Conservation (phyloP, 2,888 invertebrate species). For the Pasiphila rectangulata region DNA sequence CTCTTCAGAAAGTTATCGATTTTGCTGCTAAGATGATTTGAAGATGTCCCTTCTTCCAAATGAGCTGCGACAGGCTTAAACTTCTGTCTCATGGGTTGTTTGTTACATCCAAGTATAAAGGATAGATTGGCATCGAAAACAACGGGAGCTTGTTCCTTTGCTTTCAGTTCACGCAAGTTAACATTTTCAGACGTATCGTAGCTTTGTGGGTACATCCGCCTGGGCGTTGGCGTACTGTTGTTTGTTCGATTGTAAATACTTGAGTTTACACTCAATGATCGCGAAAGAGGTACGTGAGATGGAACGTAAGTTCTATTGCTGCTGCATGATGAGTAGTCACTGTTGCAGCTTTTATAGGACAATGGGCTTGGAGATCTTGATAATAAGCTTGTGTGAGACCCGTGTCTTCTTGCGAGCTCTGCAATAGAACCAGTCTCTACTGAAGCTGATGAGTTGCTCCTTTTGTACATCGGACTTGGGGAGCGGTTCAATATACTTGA, state of each 20-base stretch:
- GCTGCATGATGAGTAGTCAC: slow-evolving; percentile 74
- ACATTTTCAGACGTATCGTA: slow-evolving; percentile 68
- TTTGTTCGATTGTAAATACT: slow-evolving; percentile 62
- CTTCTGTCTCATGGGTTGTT: slow-evolving; percentile 84
- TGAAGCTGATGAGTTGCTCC: slow-evolving; percentile 62
- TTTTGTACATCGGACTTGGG: slow-evolving; percentile 64
- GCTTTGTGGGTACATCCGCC: slow-evolving; percentile 85
- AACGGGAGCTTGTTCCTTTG: slow-evolving; percentile 88
- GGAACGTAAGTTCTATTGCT: slow-evolving; percentile 70
- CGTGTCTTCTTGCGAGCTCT: slow-evolving; percentile 71
- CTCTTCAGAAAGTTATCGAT: slow-evolving; percentile 90
- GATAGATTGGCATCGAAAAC: slow-evolving; percentile 91
- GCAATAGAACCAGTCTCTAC: slow-evolving; percentile 76
- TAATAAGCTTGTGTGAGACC: slow-evolving; percentile 48
- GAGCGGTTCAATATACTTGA: slow-evolving; percentile 51
- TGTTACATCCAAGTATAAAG: slow-evolving; percentile 87
- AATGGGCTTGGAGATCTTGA: slow-evolving; percentile 82
- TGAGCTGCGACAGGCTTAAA: slow-evolving; percentile 88
- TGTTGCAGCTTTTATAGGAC: slow-evolving; percentile 65
- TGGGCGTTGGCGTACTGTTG: slow-evolving; percentile 78
- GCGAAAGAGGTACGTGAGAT: slow-evolving; percentile 64
- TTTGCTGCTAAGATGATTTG: slow-evolving; percentile 86
- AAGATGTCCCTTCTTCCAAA: slow-evolving; percentile 87
- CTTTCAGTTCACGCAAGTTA: slow-evolving; percentile 81
- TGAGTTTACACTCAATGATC: slow-evolving; percentile 70